Conservation (phyloP, 2,797 vertebrate species). For the Mergus octosetaceus region DNA sequence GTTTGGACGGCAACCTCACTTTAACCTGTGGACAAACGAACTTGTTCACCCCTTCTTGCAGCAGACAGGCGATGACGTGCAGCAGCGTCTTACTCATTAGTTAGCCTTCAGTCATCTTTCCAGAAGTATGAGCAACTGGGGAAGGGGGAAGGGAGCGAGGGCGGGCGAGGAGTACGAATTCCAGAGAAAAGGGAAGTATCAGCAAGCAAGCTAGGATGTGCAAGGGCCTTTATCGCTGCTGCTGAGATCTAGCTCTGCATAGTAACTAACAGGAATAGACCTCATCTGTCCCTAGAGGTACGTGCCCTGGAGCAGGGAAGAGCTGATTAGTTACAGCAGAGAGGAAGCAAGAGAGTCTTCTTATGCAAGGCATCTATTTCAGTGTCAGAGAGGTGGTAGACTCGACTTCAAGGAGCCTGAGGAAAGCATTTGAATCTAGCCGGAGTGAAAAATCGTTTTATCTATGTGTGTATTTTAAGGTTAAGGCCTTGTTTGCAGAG, state of each 20-base stretch:
- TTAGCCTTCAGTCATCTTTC: conserved; percentile 74
- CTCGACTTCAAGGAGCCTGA: background rate
- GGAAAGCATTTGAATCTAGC: background rate
- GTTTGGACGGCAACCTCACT: conserved; percentile 54
- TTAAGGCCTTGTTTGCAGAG: background rate
- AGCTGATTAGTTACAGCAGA: conserved; percentile 38
- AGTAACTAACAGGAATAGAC: conserved; percentile 51
- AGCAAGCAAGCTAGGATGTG: conserved; percentile 63
- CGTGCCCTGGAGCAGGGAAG: conserved; percentile 60
- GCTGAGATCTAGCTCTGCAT: conserved; percentile 35
- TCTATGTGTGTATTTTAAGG: background rate
- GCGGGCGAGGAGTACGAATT: conserved; percentile 35
- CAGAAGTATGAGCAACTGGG: conserved; percentile 75
- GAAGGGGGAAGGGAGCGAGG: conserved; percentile 46
- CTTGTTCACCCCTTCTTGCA: conserved; percentile 74
- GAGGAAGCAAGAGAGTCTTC: conserved; percentile 36
- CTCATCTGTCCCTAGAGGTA: conserved; percentile 59
- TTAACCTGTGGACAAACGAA: conserved; percentile 69
- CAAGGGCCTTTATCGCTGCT: conserved; percentile 52
- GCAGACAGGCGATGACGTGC: conserved; percentile 70
- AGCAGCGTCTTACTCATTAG: conserved; percentile 74
- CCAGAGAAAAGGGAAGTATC: conserved; percentile 72
- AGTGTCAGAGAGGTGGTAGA: background rate
- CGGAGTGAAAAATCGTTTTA: background rate
- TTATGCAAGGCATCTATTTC: conserved; percentile 39